Evolutionary conservation across 1,140 invertebrate genomes (phyloP).

Genomic region (Drosophila saltans): DNA sequence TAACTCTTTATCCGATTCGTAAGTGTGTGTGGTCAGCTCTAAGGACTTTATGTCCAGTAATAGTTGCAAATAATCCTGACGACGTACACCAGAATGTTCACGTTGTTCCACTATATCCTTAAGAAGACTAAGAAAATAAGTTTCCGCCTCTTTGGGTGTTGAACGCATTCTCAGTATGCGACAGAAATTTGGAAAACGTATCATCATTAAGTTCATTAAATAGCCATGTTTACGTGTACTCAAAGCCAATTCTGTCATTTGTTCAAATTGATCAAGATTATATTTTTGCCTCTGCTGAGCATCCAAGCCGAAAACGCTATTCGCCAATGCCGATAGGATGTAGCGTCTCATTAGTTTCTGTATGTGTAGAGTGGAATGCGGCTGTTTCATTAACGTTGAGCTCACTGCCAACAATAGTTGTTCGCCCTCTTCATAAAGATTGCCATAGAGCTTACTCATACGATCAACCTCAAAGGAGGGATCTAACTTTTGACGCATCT

Average conservation of each 20-base stretch:
- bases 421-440: slow-evolving; percentile 64
- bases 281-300: slow-evolving; percentile 51
- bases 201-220: slow-evolving; percentile 66
- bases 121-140: slow-evolving; percentile 84
- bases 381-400: slow-evolving; percentile 57
- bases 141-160: slow-evolving; percentile 66
- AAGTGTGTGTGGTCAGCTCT: slow-evolving; percentile 71
- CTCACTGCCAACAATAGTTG: slow-evolving; percentile 55
- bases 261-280: slow-evolving; percentile 64
- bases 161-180: slow-evolving; percentile 52
- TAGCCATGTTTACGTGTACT: slow-evolving; percentile 70
- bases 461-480: slow-evolving; percentile 86
- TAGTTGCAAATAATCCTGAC: slow-evolving; percentile 85
- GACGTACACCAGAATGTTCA: slow-evolving; percentile 78
- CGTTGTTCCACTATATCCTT: slow-evolving; percentile 83
- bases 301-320: slow-evolving; percentile 68
- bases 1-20: slow-evolving; percentile 62
- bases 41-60: slow-evolving; percentile 73
- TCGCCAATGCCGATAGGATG: slow-evolving; percentile 60
- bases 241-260: slow-evolving; percentile 74
- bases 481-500: slow-evolving; percentile 86
- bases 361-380: slow-evolving; percentile 65
- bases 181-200: slow-evolving; percentile 69
- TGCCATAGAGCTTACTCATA: slow-evolving; percentile 84
- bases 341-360: slow-evolving; percentile 72